phyloP scores from a whole-genome alignment of 2,113 vertebrate species.

The Prinia subflava region DNA sequence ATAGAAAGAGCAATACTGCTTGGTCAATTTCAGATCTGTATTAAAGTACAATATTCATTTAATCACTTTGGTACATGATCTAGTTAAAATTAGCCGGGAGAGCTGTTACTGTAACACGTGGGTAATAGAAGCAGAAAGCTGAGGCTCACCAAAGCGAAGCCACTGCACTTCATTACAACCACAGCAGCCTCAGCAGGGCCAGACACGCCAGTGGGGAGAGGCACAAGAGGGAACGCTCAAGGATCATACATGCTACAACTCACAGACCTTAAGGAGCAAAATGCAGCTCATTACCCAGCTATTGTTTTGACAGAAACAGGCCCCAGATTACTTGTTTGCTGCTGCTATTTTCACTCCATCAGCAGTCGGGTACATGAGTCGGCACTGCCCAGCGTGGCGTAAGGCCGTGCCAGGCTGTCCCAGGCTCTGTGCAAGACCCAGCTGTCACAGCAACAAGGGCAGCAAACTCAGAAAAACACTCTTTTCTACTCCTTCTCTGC shows the following conservation, averaged over 20 bases:
- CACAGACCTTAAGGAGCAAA: neutral
- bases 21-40: neutral
- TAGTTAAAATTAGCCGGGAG: conserved; percentile 10
- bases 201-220: neutral
- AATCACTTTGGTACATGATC: neutral
- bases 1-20: neutral
- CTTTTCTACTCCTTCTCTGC: neutral
- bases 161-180: neutral
- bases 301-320: conserved; percentile 4
- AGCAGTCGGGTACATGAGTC: fast-evolving
- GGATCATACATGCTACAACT: neutral
- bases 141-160: neutral
- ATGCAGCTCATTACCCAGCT: neutral
- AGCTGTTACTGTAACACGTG: neutral
- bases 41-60: neutral
- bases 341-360: neutral
- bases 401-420: neutral
- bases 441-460: neutral
- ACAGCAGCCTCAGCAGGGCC: neutral
- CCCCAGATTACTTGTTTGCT: neutral
- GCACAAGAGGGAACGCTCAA: neutral
- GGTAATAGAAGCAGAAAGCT: neutral
- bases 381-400: fast-evolving
- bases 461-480: neutral
- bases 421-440: neutral